Conservation (phyloP, 2,888 invertebrate species). For the Anagyrus pseudococci region DNA sequence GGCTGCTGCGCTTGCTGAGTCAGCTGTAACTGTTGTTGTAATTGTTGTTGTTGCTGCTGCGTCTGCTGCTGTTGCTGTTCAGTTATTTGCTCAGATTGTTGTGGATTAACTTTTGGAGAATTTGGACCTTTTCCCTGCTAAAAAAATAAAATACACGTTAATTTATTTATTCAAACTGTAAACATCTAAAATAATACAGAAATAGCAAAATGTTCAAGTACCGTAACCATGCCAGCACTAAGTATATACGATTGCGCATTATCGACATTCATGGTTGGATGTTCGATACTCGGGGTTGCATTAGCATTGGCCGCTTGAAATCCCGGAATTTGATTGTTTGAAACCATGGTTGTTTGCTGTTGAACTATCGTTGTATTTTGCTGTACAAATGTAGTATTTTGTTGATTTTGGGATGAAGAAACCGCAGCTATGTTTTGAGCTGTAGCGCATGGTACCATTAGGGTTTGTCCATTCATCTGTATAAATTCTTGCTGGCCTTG, state of each 20-base stretch:
- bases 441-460: conserved; percentile 74
- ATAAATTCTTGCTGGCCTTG: conserved; percentile 75
- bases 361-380: conserved; percentile 87
- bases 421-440: conserved; percentile 64
- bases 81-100: conserved; percentile 56
- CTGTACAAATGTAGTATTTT: conserved; percentile 78
- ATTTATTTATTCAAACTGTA: background rate
- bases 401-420: conserved; percentile 66
- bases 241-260: conserved; percentile 63
- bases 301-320: conserved; percentile 43
- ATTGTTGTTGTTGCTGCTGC: conserved; percentile 54
- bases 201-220: conserved; percentile 11
- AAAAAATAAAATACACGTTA: background rate
- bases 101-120: conserved; percentile 54
- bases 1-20: conserved; percentile 54
- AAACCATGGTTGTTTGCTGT: conserved; percentile 80
- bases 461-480: conserved; percentile 74
- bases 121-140: conserved; percentile 51
- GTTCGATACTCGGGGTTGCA: conserved; percentile 51
- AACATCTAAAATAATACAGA: background rate
- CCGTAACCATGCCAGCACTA: conserved; percentile 51
- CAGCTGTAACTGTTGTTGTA: conserved; percentile 38
- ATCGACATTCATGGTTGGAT: conserved; percentile 65
- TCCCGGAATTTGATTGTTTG: conserved; percentile 67
- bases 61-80: no score